Base-by-base conservation (phyloP, 2,113 vertebrate species). In the Gallinago jamesoni region DNA sequence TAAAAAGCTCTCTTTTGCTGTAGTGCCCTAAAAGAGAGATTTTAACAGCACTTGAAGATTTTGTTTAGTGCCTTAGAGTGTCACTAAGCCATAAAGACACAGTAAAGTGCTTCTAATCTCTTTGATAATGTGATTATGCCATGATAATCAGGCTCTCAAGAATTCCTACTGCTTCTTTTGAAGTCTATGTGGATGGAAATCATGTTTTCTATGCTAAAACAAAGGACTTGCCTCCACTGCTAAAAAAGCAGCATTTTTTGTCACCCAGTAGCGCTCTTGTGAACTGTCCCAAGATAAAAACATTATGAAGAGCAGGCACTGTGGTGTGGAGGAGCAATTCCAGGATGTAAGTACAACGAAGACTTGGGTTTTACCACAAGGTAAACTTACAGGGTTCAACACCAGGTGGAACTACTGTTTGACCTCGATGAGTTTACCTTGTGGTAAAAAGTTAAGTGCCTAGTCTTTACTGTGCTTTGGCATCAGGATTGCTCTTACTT, bases 51-150 rank as follows among this genome's bases (percentile, higher is more conserved):
- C 76, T 91, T 93, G 43, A 90, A 92, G 70, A 94, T 94, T 96
- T 85, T 72, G 60, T 60, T 35, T 81, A 81, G 39, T 37, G 85
- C 50, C 79, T 88, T 50, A 70, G 84, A 93, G 79, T 93, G 82
- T 69, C 96, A 78, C 88, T 94, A 96, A 89, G 93, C 67, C 84
- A 82, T 39, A 93, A 96, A 93, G 91, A 90, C 91, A 94, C 79
- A 89, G 76, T 70, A 43, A 97, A 95, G 81, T 92, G 88, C 90
- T 87, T 83, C 93, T 97, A 96, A 97, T 97, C 95, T 96, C 94
- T 87, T 86, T 59, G 66, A 76, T 92, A 97, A 97, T 70, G 62
- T 92, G 95, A 95, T 97, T 97, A 97, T 73, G n/a, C 87, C 80
- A 92, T 87, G 88, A 97, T 86, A 97, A 97, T 96, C 91, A 92